Percentiles rank a stretch among this genome's conserved stretches.
These are phyloP conservation scores for Digitonthophagus gazella DNA, from an alignment of 2,888 invertebrate genomes.

Conservation along the genomic window DNA sequence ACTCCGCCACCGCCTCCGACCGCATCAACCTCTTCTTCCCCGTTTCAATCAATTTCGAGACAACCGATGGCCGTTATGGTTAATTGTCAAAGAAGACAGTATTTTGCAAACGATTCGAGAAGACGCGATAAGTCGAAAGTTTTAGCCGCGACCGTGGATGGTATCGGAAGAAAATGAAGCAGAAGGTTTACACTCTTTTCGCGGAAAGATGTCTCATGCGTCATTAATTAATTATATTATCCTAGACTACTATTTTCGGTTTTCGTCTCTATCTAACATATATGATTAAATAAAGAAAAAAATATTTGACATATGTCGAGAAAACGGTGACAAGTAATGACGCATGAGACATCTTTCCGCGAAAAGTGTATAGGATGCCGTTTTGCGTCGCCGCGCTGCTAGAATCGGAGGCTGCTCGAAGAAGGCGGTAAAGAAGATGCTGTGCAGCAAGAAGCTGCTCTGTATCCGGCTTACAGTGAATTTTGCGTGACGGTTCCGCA, in stretches of 20 bases:
- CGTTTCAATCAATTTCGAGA: background rate
- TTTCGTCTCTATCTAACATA: too few relatives aligned
- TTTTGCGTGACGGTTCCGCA: conserved; percentile 37
- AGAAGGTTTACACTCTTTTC: too few relatives aligned
- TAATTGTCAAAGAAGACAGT: conserved; percentile 6
- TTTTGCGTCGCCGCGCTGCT: conserved; percentile 2
- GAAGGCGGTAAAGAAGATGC: background rate
- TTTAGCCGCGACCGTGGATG: background rate
- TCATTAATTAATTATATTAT: too few relatives aligned
- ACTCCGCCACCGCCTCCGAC: background rate
- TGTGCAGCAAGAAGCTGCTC: conserved; percentile 38
- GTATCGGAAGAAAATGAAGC: conserved; percentile 16
- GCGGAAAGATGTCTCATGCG: too few relatives aligned
- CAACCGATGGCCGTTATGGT: conserved; percentile 5
- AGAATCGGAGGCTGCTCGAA: conserved; percentile 15
- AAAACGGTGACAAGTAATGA: too few relatives aligned
- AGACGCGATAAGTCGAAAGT: background rate
- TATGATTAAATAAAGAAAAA: too few relatives aligned
- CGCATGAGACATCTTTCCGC: too few relatives aligned
- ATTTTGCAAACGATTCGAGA: conserved; percentile 8
- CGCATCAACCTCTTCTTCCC: background rate
- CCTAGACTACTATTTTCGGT: too few relatives aligned
- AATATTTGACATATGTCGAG: too few relatives aligned
- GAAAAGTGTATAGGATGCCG: conserved; percentile 20
- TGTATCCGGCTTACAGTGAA: conserved; percentile 41